Percentiles rank a stretch among this genome's conserved stretches.
Evolutionary conservation across 2,888 invertebrate genomes (phyloP).

Genomic region (Watsonalla cultraria): DNA sequence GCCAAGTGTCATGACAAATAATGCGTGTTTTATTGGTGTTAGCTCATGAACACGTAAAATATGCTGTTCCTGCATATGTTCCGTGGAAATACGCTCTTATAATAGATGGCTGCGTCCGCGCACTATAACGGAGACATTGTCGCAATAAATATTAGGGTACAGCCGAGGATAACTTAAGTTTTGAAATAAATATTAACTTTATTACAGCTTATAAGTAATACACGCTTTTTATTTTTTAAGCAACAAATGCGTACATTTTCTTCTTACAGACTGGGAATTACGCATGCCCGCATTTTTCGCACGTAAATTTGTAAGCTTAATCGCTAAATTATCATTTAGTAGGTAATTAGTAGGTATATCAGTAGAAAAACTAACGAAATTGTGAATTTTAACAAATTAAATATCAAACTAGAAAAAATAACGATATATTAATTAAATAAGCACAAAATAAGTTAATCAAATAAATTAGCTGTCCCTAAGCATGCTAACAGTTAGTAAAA

Average conservation of each 20-base stretch:
- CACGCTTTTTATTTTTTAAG: too few relatives aligned
- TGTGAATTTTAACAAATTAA: conserved; percentile 2
- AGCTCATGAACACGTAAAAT: conserved; percentile 39
- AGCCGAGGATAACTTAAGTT: background rate
- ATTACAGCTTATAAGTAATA: too few relatives aligned
- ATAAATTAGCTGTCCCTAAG: conserved; percentile 3
- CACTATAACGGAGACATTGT: too few relatives aligned
- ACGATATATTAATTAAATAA: background rate
- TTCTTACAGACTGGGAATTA: too few relatives aligned
- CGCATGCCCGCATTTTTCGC: too few relatives aligned
- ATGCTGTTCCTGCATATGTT: conserved; percentile 19
- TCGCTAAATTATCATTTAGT: too few relatives aligned
- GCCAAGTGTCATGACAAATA: conserved; percentile 46
- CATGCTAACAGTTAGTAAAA: conserved; percentile 13
- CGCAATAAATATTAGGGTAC: too few relatives aligned
- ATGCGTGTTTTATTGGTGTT: conserved; percentile 42
- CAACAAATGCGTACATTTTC: too few relatives aligned
- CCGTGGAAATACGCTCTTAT: conserved; percentile 6
- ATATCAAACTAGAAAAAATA: background rate
- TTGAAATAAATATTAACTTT: conserved; percentile 1
- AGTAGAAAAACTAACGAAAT: background rate
- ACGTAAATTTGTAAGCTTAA: too few relatives aligned
- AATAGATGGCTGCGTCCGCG: background rate
- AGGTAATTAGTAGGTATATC: too few relatives aligned
- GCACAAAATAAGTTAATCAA: background rate